phyloP scores from a whole-genome alignment of 2,888 invertebrate species.

The Chrysotoxum bicinctum region DNA sequence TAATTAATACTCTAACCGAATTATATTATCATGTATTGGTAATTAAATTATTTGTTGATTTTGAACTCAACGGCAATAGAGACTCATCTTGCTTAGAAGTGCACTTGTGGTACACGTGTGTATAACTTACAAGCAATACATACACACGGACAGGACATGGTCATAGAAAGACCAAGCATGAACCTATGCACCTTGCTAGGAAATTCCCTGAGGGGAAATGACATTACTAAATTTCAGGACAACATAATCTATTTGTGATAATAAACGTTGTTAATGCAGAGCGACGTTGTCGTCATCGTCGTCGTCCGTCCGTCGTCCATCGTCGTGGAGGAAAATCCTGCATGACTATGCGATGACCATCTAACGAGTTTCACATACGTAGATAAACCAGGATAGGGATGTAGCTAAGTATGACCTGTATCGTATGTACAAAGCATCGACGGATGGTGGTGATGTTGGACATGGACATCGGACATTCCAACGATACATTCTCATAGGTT shows the following conservation, averaged over 20 bases:
- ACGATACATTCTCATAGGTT: neutral
- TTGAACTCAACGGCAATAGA: conserved; percentile 56
- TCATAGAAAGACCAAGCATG: neutral
- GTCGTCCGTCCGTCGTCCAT: neutral
- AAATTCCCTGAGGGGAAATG: conserved; percentile 62
- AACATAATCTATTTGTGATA: conserved; percentile 72
- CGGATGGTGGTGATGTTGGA: neutral
- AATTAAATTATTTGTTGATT: conserved; percentile 73
- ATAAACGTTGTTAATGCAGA: conserved; percentile 70
- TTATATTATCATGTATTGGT: conserved; percentile 68
- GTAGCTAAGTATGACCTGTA: conserved; percentile 20
- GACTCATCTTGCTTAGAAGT: conserved; percentile 53
- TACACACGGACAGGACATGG: neutral
- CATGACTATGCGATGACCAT: conserved; percentile 44
- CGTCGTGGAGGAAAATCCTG: conserved; percentile 10
- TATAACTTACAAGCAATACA: neutral
- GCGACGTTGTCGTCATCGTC: neutral
- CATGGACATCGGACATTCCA: neutral
- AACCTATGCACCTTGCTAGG: conserved; percentile 40
- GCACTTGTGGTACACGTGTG: conserved; percentile 24
- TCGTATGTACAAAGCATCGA: neutral
- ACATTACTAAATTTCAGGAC: conserved; percentile 66
- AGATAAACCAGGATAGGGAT: conserved; percentile 13
- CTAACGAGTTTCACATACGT: conserved; percentile 15
- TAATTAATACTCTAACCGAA: conserved; percentile 68